Evolutionary conservation across 2,113 vertebrate genomes (phyloP), one percentile per base, ranked within the genome.

Genomic region (Semicossyphus pulcher): DNA sequence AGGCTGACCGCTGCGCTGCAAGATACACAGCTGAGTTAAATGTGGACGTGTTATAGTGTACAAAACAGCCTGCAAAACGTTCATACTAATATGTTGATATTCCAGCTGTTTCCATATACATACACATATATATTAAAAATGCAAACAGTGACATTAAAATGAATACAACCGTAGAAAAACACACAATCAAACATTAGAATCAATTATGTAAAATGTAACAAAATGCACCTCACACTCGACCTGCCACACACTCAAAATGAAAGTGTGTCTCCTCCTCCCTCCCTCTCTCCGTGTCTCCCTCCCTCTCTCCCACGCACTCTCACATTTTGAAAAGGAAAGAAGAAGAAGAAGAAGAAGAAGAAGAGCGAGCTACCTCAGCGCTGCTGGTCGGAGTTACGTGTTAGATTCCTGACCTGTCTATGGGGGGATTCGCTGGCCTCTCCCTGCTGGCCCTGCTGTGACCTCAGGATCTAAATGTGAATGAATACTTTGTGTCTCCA

Each of bases 401-500:
- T 90, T 90, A 93, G 91, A 93, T 94, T 92, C 91, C 93, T 89
- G 91, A 92, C 89, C 92, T 89, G 92, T 88, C 91, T 91, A 86
- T 34, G 79, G 74, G 59, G 77, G 75, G 83, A 81, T 83, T 90
- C 53, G 66, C 76, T 60, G 80, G 89, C 86, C 90, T 89, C 90
- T 91, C 86, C 81, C 81, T 78, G 80, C 92, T 95, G 93, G 92
- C 94, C 94, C 91, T 93, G 88, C 84, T 83, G 74, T 94, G 94
- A 95, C 94, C 94, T 93, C 91, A 37, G 85, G 89, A 93, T 94
- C 94, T 94, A 93, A 94, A 94, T 92, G 90, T 94, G 93, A 94
- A 94, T 94, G 94, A 94, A 91, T 92, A 94, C 93, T 93, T 92
- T 93, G 92, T 94, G 93, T 93, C 92, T 93, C 90, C 89, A 87